Evolutionary conservation across 2,888 invertebrate species (phyloP).

Genomic region (Polia nebulosa): DNA sequence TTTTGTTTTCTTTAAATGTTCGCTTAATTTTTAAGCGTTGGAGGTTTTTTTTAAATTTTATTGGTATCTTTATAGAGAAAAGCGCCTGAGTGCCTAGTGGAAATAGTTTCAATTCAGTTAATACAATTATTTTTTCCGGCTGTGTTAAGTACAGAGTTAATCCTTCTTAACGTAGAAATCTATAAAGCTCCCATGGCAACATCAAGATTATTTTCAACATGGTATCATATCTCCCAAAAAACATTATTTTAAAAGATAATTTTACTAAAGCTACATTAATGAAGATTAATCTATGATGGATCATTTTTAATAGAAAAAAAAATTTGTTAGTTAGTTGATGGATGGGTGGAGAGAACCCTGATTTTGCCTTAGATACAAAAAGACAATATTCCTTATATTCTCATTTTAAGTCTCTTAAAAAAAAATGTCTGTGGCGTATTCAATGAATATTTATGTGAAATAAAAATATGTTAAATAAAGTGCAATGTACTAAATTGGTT

Average conservation of each 20-base stretch:
- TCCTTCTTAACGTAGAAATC: not conserved
- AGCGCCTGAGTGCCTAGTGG: no score
- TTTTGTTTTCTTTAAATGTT: no score
- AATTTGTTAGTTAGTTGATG: slow-evolving; percentile 18
- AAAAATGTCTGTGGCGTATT: no score
- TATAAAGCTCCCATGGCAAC: not conserved
- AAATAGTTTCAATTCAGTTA: not conserved
- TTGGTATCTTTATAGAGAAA: no score
- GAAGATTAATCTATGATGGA: slow-evolving; percentile 21
- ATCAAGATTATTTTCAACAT: not conserved
- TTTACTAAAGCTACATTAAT: not conserved
- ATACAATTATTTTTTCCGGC: not conserved
- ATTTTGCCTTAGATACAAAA: not conserved
- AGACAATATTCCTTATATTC: not conserved
- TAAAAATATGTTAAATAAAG: no score
- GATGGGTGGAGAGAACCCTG: slow-evolving; percentile 13
- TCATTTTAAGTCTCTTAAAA: no score
- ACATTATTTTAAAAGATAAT: not conserved
- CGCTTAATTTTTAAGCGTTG: no score
- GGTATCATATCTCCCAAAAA: slow-evolving; percentile 7
- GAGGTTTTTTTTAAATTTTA: no score
- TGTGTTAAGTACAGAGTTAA: not conserved
- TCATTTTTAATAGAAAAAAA: not conserved
- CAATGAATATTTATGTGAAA: no score
- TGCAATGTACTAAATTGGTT: no score